Conservation (phyloP, 64 coral and sea anemone species). For the Montipora efflorescens region DNA sequence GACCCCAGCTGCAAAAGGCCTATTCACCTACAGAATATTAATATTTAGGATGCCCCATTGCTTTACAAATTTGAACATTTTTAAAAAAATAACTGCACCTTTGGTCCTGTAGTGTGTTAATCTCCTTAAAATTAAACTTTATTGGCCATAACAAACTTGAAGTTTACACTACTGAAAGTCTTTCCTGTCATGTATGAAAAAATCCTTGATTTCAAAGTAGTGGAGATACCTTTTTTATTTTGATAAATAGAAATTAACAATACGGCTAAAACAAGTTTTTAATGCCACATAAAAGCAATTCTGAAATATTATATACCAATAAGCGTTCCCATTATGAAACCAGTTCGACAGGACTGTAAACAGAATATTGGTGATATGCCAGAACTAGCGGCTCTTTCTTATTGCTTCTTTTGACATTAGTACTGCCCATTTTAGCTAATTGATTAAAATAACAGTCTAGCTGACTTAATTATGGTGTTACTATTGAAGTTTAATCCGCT, state of each 20-base stretch:
- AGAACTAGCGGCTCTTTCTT: not conserved
- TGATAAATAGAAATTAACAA: not conserved
- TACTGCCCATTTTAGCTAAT: not conserved
- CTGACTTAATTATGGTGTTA: not conserved
- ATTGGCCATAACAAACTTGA: not conserved
- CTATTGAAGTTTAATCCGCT: slow-evolving; percentile 62
- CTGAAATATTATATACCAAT: not conserved
- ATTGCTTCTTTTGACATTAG: not conserved
- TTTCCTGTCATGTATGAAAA: not conserved
- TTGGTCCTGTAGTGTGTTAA: not conserved
- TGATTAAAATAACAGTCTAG: not conserved
- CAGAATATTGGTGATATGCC: not conserved
- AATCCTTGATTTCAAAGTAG: not conserved
- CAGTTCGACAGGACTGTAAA: not conserved
- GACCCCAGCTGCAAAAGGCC: too few species aligned
- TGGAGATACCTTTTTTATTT: not conserved
- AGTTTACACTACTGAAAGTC: not conserved
- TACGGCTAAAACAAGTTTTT: not conserved
- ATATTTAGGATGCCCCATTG: not conserved
- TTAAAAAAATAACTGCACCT: not conserved
- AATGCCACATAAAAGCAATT: not conserved
- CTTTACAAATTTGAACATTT: not conserved
- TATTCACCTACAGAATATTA: not conserved
- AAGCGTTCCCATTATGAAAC: not conserved
- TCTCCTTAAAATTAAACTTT: not conserved